These are phyloP conservation scores for Haemorhous mexicanus DNA, from an alignment of 2,113 vertebrate genomes.

Conservation along the genomic window DNA sequence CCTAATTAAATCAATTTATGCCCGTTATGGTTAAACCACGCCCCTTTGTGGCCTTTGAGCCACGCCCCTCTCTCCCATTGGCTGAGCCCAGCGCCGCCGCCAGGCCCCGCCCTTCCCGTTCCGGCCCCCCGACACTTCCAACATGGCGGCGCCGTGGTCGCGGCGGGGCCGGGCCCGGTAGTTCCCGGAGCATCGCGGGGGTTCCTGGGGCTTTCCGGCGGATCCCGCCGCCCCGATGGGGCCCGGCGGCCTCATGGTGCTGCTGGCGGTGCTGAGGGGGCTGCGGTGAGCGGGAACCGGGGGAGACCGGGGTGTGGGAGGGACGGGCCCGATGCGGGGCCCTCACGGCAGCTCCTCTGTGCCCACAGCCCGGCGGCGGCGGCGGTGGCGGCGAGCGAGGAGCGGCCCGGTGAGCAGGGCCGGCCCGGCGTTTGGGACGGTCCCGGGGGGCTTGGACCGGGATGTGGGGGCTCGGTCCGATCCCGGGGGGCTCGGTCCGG, in stretches of 20 bases:
- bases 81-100: not conserved
- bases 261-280: not conserved
- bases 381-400: not conserved
- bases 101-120: not conserved
- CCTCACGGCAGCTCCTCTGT: not conserved
- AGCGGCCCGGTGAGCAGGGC: not conserved
- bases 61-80: not conserved
- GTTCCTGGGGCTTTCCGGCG: not conserved
- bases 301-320: accelerated
- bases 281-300: not conserved
- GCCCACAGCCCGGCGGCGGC: not conserved
- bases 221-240: not conserved
- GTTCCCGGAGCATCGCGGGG: not conserved
- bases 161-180: not conserved
- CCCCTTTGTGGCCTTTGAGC: accelerated
- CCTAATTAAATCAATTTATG: accelerated
- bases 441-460: too few relatives aligned
- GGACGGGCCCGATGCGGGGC: not conserved
- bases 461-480: too few relatives aligned
- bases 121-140: not conserved
- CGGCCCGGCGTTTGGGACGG: not conserved
- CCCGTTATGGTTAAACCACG: accelerated
- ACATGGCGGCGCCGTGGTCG: not conserved
- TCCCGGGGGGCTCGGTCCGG: too few relatives aligned
- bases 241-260: not conserved